Conservation (phyloP, 1,140 invertebrate genomes). For the Drosophila sulfurigaster region DNA sequence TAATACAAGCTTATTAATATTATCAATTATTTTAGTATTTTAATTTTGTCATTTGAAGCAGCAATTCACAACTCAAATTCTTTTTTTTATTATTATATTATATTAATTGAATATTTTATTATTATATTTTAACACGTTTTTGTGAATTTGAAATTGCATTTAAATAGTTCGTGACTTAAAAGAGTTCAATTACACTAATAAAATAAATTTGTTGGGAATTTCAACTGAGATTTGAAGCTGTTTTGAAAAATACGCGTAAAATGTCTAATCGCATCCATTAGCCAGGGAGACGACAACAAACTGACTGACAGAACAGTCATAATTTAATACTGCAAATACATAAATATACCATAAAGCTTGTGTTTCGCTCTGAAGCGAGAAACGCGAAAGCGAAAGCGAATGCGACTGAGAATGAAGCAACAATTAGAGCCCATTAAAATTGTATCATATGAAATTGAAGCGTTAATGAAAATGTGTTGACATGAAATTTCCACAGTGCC, state of each 20-base stretch:
- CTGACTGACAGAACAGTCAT: not conserved
- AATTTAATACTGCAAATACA: constrained; percentile 18
- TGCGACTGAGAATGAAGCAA: constrained; percentile 17
- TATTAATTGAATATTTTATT: too few relatives aligned
- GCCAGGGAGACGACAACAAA: not conserved
- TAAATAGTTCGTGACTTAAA: too few relatives aligned
- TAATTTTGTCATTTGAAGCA: too few relatives aligned
- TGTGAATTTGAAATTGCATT: not conserved
- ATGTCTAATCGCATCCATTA: constrained; percentile 49
- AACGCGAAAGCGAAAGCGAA: too few relatives aligned
- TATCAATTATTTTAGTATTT: too few relatives aligned
- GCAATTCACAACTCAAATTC: too few relatives aligned
- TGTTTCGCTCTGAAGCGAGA: too few relatives aligned
- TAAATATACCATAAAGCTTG: not conserved
- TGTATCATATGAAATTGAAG: constrained; percentile 54
- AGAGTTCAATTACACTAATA: too few relatives aligned
- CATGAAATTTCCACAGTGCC: constrained; percentile 24
- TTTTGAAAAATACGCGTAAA: constrained; percentile 37
- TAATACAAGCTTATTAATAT: too few relatives aligned
- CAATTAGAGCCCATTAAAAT: constrained; percentile 56
- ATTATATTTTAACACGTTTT: too few relatives aligned
- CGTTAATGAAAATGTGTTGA: constrained; percentile 52
- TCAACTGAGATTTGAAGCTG: constrained; percentile 31
- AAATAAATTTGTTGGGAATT: constrained; percentile 21
- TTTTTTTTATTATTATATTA: too few relatives aligned